Conservation (phyloP, 92 coral and sea anemone species). For the Palythoa caribaeorum region DNA sequence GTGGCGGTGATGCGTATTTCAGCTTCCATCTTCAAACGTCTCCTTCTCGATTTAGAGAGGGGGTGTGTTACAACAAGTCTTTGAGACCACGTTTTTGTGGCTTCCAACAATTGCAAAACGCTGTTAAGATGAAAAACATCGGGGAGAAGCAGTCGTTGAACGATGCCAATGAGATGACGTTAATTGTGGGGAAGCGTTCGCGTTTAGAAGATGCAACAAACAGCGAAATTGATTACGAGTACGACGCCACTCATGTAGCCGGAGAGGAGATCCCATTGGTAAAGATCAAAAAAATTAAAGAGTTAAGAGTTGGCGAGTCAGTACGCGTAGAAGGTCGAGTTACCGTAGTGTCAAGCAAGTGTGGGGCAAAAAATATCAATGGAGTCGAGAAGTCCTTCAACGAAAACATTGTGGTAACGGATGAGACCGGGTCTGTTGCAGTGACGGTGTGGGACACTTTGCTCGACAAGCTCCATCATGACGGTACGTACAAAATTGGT, state of each 20-base stretch:
- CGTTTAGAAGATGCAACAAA: background rate
- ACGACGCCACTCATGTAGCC: background rate
- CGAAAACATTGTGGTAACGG: conserved; percentile 17
- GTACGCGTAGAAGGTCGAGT: background rate
- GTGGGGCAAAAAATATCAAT: background rate
- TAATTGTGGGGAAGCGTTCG: background rate
- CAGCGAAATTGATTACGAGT: background rate
- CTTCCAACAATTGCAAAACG: background rate
- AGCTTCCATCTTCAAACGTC: conserved; percentile 8
- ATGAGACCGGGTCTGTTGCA: conserved; percentile 7
- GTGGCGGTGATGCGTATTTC: conserved; percentile 8
- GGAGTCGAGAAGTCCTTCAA: conserved; percentile 6
- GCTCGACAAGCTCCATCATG: background rate
- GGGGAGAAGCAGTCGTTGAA: background rate
- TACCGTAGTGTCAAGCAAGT: background rate
- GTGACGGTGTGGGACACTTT: background rate
- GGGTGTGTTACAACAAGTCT: background rate
- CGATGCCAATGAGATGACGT: conserved; percentile 7
- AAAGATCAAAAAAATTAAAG: background rate
- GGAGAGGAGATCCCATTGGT: background rate
- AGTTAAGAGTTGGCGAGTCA: background rate
- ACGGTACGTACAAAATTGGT: background rate
- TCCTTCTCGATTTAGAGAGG: background rate
- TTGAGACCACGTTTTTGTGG: background rate
- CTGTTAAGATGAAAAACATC: conserved; percentile 1